These are phyloP conservation scores for Drosophila meridiana DNA, from an alignment of 2,888 invertebrate species.

Conservation along the genomic window DNA sequence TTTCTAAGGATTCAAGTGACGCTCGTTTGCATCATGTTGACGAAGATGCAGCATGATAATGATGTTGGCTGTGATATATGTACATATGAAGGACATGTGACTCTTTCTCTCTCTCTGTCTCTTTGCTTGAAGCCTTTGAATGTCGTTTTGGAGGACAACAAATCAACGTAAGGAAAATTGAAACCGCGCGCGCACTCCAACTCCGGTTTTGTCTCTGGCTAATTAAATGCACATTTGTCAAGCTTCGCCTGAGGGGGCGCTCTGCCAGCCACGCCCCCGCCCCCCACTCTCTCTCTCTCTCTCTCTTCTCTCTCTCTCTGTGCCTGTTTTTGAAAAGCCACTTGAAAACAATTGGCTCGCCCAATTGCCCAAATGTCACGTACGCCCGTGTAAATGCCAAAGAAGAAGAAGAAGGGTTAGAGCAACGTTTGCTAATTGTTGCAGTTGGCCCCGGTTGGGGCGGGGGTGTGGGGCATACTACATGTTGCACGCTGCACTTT, in stretches of 20 bases:
- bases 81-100: background rate
- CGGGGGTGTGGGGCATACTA: conserved; percentile 35
- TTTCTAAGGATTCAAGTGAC: conserved; percentile 77
- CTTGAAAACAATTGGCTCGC: conserved; percentile 60
- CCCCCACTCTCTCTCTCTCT: background rate
- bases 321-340: conserved; percentile 26
- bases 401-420: conserved; percentile 28
- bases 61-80: background rate
- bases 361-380: conserved; percentile 74
- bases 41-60: background rate
- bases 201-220: conserved; percentile 39
- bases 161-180: conserved; percentile 40
- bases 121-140: conserved; percentile 57
- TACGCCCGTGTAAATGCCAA: conserved; percentile 67
- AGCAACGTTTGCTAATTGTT: conserved; percentile 65
- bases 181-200: conserved; percentile 26
- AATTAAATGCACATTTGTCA: conserved; percentile 77
- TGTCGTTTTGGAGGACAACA: conserved; percentile 34
- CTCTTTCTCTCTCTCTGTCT: background rate
- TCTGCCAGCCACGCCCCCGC: background rate
- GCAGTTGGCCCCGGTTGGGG: conserved; percentile 24
- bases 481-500: conserved; percentile 54
- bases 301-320: too few relatives aligned
- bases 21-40: conserved; percentile 40
- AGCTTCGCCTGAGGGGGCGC: conserved; percentile 55